Base-by-base conservation (phyloP, 2,888 invertebrate genomes). In the Disparrhopalites patrizii region DNA sequence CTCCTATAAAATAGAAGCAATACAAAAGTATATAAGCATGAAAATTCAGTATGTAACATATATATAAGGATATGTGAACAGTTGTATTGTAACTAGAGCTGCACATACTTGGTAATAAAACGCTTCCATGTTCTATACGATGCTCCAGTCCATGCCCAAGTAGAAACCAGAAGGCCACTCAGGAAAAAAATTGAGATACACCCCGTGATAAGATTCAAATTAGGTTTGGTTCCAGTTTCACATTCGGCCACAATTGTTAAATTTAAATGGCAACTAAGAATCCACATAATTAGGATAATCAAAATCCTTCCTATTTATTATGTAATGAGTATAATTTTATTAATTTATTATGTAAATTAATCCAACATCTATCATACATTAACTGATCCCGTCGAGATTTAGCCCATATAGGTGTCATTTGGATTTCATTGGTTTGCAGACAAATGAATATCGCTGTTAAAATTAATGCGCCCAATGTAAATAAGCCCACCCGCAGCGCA, bases 131-230 rank as follows among this genome's bases (percentile, higher is more conserved):
- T 87, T 73, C 89, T 86, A 5, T 90, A 79, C 4, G 93, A 91
- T 40, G 91, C 88, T 25, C 85, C 85, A 7, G 91, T 94, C 93
- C 93, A 96, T 31, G 93, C 90, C 93, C 94, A 96, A 0, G 92
- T 91, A 3, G 93, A 91, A 89, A 94, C 91, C 30, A 90, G 85
- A 68, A 92, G 85, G 47, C 93, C 93, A 40, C 89, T 86, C 71
- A 63, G 13, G 33, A 75, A 75, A 50, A 69, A 75, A 15, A 62
- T 40, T 5, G 69, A 20, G 13, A 73, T 68, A 31, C 64, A 69
- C 4, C 63, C 50, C 18, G 64, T 55, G 8, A 69, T 65, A 7
- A 68, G 38, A 18, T 23, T 40, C 1, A 73, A 27, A 61, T 68
- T 63, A 0, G 73, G 73, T 47, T 71, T 70, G 27, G 71, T 67